phyloP scores from a whole-genome alignment of 2,113 vertebrate species.

The Lophura nycthemera region DNA sequence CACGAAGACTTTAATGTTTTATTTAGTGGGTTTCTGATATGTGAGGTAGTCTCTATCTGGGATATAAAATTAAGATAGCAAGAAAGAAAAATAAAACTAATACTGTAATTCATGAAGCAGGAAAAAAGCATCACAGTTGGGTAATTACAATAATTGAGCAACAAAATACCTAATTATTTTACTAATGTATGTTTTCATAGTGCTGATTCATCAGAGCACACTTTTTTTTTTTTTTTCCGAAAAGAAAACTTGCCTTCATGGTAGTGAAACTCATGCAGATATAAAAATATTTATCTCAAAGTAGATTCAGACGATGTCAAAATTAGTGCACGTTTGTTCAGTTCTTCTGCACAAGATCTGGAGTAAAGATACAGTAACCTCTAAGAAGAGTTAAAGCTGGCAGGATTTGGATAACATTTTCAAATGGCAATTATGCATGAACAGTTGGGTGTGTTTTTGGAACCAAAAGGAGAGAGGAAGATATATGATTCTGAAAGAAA shows the following conservation, averaged over 20 bases:
- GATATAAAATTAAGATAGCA: background rate
- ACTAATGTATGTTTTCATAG: background rate
- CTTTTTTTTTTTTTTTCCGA: background rate
- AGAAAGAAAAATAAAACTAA: background rate
- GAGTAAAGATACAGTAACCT: background rate
- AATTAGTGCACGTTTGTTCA: background rate
- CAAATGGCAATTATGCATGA: background rate
- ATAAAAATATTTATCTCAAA: background rate
- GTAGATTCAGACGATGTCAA: background rate
- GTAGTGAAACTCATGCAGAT: background rate
- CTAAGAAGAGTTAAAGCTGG: background rate
- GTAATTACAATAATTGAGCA: background rate
- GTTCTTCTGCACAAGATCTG: background rate
- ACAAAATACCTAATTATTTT: background rate
- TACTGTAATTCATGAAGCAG: background rate
- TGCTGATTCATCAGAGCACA: background rate
- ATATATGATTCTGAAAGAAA: background rate
- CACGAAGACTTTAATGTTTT: background rate
- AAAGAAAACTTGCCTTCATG: background rate
- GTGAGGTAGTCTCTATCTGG: background rate
- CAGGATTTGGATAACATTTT: background rate
- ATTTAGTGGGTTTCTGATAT: conserved; percentile 3
- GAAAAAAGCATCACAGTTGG: background rate
- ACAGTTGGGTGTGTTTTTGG: fast-evolving
- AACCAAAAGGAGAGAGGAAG: background rate